These are phyloP conservation scores for Crotophaga sulcirostris DNA, from an alignment of 2,113 vertebrate genomes.

Conservation along the genomic window DNA sequence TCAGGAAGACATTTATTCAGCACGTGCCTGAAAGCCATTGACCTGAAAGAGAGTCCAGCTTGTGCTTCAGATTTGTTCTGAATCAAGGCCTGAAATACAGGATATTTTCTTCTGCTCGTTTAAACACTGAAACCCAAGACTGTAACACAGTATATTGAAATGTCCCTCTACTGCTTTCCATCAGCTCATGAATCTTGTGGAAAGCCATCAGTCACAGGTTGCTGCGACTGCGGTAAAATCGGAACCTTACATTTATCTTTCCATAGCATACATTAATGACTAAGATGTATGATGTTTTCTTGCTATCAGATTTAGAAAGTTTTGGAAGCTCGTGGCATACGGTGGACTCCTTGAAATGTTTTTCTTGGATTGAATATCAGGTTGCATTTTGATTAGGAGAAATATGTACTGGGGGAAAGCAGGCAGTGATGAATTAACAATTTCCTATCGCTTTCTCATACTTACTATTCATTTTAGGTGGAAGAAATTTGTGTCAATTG, in stretches of 20 bases:
- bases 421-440: constrained; percentile 58
- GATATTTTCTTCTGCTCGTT: neutral
- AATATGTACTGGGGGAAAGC: neutral
- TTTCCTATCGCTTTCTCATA: constrained; percentile 42
- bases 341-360: constrained; percentile 39
- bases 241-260: constrained; percentile 33
- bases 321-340: constrained; percentile 9
- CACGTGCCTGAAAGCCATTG: neutral
- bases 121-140: constrained; percentile 25
- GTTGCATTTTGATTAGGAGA: constrained; percentile 49
- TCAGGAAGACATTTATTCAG: constrained; percentile 3
- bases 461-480: constrained; percentile 45
- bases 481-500: constrained; percentile 51
- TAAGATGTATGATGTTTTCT: constrained; percentile 11
- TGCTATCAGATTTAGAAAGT: constrained; percentile 14
- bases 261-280: neutral
- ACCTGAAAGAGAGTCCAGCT: neutral
- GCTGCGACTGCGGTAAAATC: constrained; percentile 6
- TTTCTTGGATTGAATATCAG: constrained; percentile 37
- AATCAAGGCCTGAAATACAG: neutral
- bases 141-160: neutral
- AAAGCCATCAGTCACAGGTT: constrained; percentile 28
- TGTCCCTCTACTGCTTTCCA: neutral
- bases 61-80: neutral
- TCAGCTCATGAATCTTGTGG: constrained; percentile 51